These are phyloP conservation scores for Pangasianodon hypophthalmus DNA, from an alignment of 2,113 vertebrate species.

Conservation along the genomic window DNA sequence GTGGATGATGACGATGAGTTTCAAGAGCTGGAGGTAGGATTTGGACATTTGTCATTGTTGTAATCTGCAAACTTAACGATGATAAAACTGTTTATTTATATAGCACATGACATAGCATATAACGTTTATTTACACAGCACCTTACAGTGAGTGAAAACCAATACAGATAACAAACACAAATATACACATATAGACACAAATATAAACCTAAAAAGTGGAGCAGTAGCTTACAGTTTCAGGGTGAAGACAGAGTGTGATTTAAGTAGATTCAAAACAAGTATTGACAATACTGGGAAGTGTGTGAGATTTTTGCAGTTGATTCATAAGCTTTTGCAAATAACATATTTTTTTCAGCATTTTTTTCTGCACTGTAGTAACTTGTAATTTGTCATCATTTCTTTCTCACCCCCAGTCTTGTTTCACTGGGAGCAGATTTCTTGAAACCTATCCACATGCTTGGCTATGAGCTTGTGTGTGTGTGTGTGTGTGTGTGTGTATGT, in stretches of 20 bases:
- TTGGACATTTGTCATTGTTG: neutral
- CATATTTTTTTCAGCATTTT: neutral
- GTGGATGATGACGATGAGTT: slow-evolving; percentile 89
- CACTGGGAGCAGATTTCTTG: slow-evolving; percentile 26
- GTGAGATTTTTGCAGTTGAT: neutral
- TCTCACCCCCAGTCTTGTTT: slow-evolving; percentile 20
- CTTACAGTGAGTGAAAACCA: neutral
- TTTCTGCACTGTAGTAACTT: neutral
- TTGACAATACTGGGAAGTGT: neutral
- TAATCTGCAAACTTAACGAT: neutral
- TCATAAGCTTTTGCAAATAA: neutral
- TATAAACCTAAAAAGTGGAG: neutral
- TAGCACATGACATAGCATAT: no score
- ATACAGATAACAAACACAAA: neutral
- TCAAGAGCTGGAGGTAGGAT: slow-evolving; percentile 90
- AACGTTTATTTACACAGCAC: neutral
- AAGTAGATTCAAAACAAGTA: neutral
- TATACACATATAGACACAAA: neutral
- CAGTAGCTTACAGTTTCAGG: neutral
- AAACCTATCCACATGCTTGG: slow-evolving; percentile 33
- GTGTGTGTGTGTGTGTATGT: neutral
- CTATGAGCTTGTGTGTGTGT: slow-evolving; percentile 1
- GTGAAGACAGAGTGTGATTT: neutral
- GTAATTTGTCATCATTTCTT: slow-evolving; percentile 2
- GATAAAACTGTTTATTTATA: neutral